A percentile compares a stretch with the other conserved stretches of the same genome.
Evolutionary conservation across 1,140 invertebrate species (phyloP).

Genomic region (Pristionchus pacificus): DNA sequence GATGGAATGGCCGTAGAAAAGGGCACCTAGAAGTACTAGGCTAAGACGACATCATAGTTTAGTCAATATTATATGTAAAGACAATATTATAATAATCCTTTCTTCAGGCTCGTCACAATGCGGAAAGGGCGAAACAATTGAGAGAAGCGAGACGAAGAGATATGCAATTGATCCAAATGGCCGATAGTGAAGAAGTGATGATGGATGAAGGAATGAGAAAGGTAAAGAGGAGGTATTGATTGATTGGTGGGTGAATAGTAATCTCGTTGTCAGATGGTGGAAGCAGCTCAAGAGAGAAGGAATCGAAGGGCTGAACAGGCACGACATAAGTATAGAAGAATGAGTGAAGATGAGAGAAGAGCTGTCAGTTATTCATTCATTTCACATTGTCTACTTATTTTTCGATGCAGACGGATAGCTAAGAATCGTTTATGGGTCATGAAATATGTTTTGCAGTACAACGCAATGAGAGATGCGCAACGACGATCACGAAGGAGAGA

Average conservation of each 20-base stretch:
- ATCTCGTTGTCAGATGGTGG: background rate
- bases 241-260: too few relatives aligned
- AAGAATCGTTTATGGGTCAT: too few relatives aligned
- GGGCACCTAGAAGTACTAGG: too few relatives aligned
- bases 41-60: too few relatives aligned
- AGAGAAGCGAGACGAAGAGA: slow-evolving; percentile 18
- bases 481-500: slow-evolving; percentile 5
- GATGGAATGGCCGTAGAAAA: too few relatives aligned
- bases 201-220: background rate
- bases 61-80: too few relatives aligned
- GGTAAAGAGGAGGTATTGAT: background rate
- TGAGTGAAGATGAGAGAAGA: slow-evolving; percentile 24
- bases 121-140: slow-evolving; percentile 7
- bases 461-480: slow-evolving; percentile 24
- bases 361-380: too few relatives aligned
- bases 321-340: slow-evolving; percentile 21
- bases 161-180: slow-evolving; percentile 19
- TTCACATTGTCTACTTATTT: too few relatives aligned
- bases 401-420: too few relatives aligned
- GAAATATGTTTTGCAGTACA: slow-evolving; percentile 18
- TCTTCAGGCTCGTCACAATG: slow-evolving; percentile 7
- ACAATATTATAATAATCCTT: too few relatives aligned
- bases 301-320: slow-evolving; percentile 22
- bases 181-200: slow-evolving; percentile 4
- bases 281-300: slow-evolving; percentile 14